Conservation (phyloP, 2,113 vertebrate genomes). For the Semnopithecus entellus region DNA sequence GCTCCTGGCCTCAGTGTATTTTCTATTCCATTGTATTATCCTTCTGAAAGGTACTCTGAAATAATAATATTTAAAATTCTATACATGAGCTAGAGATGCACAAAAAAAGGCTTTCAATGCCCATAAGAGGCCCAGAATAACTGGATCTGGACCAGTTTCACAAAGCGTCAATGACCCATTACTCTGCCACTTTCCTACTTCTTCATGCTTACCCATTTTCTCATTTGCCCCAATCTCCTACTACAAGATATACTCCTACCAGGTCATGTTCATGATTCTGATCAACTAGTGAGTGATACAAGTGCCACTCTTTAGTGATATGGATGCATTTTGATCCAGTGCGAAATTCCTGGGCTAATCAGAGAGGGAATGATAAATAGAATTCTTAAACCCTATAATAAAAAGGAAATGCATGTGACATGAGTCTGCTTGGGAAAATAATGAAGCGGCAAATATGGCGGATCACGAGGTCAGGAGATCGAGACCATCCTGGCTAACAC, state of each 20-base stretch:
- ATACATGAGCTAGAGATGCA: neutral
- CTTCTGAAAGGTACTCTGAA: slow-evolving; percentile 2
- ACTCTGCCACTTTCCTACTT: neutral
- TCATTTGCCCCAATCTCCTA: neutral
- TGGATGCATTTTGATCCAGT: neutral
- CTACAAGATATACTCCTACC: neutral
- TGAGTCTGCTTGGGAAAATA: too few species aligned
- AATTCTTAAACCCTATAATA: neutral
- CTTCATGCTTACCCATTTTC: neutral
- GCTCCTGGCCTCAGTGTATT: neutral
- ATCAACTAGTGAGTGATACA: neutral
- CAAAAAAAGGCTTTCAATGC: neutral
- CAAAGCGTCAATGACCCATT: neutral
- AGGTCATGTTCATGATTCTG: neutral
- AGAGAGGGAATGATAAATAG: neutral
- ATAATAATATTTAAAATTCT: slow-evolving; percentile 27
- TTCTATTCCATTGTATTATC: slow-evolving; percentile 19
- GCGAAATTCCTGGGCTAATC: neutral
- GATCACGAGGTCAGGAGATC: too few species aligned
- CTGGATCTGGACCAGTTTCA: neutral
- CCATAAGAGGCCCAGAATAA: neutral
- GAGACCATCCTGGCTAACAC: too few species aligned
- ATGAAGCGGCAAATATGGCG: too few species aligned
- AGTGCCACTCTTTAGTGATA: neutral
- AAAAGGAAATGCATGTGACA: neutral